Conservation (phyloP, 2,888 invertebrate genomes). For the Melieria crassipennis region DNA sequence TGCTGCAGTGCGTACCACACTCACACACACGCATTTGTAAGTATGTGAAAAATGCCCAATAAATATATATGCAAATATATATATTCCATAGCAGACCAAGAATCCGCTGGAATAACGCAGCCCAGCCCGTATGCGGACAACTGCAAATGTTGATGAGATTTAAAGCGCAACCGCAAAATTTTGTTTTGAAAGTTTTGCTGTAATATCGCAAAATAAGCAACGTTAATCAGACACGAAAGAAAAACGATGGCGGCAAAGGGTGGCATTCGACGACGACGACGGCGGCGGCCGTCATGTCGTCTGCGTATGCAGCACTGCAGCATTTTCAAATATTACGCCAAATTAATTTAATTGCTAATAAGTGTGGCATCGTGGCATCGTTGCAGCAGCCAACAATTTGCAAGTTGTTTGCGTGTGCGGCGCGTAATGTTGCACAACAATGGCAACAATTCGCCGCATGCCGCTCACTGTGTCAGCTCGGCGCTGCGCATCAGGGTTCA, state of each 20-base stretch:
- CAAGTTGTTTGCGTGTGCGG: constrained; percentile 33
- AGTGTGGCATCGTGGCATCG: constrained; percentile 44
- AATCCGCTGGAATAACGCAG: no score
- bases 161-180: no score
- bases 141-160: no score
- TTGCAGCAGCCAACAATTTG: constrained; percentile 40
- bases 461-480: not conserved
- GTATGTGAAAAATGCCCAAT: not conserved
- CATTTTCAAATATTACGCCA: constrained; percentile 49
- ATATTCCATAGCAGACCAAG: no score
- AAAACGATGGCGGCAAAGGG: no score
- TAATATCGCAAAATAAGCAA: no score
- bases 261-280: not conserved
- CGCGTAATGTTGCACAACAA: no score
- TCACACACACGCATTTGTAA: not conserved
- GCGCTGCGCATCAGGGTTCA: constrained; percentile 51
- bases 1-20: constrained; percentile 7
- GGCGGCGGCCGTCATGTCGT: constrained; percentile 51
- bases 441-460: not conserved
- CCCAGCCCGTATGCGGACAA: no score
- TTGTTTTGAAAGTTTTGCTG: no score
- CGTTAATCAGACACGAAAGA: no score
- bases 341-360: constrained; percentile 65
- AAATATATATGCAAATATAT: not conserved
- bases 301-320: constrained; percentile 55